Conservation (phyloP, 2,113 vertebrate species). For the Martes martes region DNA sequence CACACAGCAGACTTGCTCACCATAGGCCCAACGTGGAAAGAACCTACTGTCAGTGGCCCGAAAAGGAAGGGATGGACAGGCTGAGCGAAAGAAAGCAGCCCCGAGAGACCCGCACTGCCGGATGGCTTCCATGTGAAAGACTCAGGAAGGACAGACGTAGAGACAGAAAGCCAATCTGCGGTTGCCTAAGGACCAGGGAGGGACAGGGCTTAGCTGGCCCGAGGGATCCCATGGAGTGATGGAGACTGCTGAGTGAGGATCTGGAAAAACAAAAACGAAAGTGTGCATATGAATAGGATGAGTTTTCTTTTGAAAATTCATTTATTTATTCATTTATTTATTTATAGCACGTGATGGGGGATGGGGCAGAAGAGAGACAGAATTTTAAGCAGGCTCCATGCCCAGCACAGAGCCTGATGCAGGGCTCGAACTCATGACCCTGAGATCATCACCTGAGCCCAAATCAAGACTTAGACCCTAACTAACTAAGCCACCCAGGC, state of each 20-base stretch:
- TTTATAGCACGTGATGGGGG: background rate
- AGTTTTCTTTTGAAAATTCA: background rate
- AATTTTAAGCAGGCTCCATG: too few species aligned
- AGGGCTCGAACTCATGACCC: background rate
- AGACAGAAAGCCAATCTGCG: background rate
- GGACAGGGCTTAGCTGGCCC: background rate
- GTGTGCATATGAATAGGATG: background rate
- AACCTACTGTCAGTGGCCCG: too few species aligned
- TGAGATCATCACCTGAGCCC: background rate
- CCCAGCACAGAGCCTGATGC: too few species aligned
- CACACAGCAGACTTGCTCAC: background rate
- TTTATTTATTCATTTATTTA: too few species aligned
- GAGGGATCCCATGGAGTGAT: background rate
- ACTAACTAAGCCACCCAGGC: background rate
- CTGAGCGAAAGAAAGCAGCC: background rate
- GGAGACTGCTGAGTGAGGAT: background rate
- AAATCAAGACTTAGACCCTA: background rate
- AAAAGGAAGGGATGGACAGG: background rate
- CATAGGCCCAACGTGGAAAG: background rate
- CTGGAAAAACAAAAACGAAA: background rate
- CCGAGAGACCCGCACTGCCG: accelerated
- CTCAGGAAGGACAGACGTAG: background rate
- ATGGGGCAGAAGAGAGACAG: background rate
- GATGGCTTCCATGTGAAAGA: background rate
- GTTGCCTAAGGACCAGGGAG: background rate